These are phyloP conservation scores for Nomada flava DNA, from an alignment of 2,888 invertebrate species.

Conservation along the genomic window DNA sequence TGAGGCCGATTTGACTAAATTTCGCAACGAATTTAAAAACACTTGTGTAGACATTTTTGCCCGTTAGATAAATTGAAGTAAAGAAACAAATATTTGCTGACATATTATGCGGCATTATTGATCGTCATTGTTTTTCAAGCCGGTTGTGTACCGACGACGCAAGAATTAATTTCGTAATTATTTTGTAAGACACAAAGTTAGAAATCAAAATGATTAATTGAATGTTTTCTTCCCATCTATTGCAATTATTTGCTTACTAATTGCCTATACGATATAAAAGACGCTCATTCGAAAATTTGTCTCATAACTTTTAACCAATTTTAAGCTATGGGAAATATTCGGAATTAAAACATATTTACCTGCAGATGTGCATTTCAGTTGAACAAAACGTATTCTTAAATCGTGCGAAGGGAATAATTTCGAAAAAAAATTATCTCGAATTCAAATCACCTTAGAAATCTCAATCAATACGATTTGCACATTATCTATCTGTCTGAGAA, in stretches of 20 bases:
- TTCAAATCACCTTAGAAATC: not conserved
- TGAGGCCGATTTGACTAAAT: not conserved
- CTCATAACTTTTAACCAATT: too few species aligned
- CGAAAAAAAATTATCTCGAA: not conserved
- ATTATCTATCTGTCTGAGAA: not conserved
- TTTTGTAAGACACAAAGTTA: too few species aligned
- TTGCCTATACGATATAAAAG: too few species aligned
- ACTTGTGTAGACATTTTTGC: not conserved
- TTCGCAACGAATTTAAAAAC: not conserved
- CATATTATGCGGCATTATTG: too few species aligned
- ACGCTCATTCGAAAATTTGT: too few species aligned
- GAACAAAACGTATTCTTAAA: not conserved
- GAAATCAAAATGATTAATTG: too few species aligned
- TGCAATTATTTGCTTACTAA: too few species aligned
- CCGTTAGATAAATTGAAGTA: not conserved
- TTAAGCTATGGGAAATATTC: too few species aligned
- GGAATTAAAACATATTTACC: too few species aligned
- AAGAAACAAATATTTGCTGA: not conserved
- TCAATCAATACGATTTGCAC: not conserved
- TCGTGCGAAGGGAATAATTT: not conserved
- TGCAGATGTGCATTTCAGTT: too few species aligned
- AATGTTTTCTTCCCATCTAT: too few species aligned
- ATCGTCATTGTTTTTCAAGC: not conserved
- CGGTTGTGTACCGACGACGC: not conserved
- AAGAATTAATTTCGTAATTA: not conserved